Percentiles rank a stretch among this genome's conserved stretches.
phyloP scores from a whole-genome alignment of 2,113 vertebrate genomes.

The Chascanopsetta lugubris region DNA sequence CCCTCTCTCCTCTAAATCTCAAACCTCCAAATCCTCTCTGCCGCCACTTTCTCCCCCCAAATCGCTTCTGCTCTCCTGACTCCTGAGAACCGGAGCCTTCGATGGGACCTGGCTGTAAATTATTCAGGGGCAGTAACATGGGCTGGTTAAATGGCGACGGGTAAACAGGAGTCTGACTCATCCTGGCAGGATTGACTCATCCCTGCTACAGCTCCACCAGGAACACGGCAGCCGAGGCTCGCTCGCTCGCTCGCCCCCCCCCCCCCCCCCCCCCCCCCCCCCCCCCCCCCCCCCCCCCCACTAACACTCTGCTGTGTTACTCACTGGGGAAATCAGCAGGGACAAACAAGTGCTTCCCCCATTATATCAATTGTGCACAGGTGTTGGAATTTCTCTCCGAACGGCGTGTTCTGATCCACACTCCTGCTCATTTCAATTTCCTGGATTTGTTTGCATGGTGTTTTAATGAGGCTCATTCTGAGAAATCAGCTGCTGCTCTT shows the following conservation, averaged over 20 bases:
- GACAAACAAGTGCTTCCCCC: slow-evolving; percentile 62
- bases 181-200: slow-evolving; percentile 48
- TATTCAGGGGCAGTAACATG: slow-evolving; percentile 59
- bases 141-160: slow-evolving; percentile 63
- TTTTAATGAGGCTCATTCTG: slow-evolving; percentile 10
- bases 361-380: slow-evolving; percentile 54
- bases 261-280: no score
- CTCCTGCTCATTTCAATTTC: slow-evolving; percentile 8
- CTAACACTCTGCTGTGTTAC: slow-evolving; percentile 56
- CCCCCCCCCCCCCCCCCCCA: slow-evolving; percentile 13
- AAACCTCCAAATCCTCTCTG: not conserved
- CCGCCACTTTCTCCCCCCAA: not conserved
- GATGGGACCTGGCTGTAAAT: slow-evolving; percentile 50
- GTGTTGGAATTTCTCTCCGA: slow-evolving; percentile 31
- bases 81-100: slow-evolving; percentile 25
- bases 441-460: slow-evolving; percentile 7
- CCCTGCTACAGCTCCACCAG: slow-evolving; percentile 21
- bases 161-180: slow-evolving; percentile 69
- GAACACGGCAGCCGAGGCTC: slow-evolving; percentile 38
- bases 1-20: slow-evolving; percentile 7
- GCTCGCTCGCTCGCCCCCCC: no score
- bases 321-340: slow-evolving; percentile 66
- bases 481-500: slow-evolving; percentile 10
- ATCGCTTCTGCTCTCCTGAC: slow-evolving; percentile 17
- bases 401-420: slow-evolving; percentile 25